Base-by-base conservation (phyloP, 1,140 invertebrate genomes). In the Drosophila bocqueti region DNA sequence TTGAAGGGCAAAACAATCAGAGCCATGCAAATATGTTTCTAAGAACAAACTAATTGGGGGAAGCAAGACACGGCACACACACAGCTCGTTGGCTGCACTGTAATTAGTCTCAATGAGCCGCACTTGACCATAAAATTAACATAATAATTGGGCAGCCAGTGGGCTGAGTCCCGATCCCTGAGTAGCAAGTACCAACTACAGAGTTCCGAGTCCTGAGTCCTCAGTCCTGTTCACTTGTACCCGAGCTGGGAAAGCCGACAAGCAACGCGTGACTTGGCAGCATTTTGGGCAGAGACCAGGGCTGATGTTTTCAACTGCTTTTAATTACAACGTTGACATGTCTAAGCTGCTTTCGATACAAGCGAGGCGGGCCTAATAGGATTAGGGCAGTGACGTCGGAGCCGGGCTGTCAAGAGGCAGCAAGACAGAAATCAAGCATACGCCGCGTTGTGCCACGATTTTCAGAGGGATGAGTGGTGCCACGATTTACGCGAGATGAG, bases 301-400 rank as follows among this genome's bases (percentile, higher is more conserved):
- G 46, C 64, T 80, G 83, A 89, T 89, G 84, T 89, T 83, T 89
- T 89, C 81, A 75, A 81, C 78, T 84, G 84, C 81, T 89, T 87
- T 89, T 87, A 87, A 87, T 87, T 87, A 87, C 84, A 81, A 79
- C 84, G 85, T 84, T 87, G 84, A 87, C 84, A 87, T 89, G 72
- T 89, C 81, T 89, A 87, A 87, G 84, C 84, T 81, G 84, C 84
- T 87, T 83, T 84, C 84, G 81, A 87, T 87, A 89, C 76, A 89
- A 87, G 78, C 83, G 57, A 60, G 65, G 65, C 76, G 72, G 65
- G 71, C 60, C 80, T 87, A 89, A 87, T 87, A 84, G 77, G 84
- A 89, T 87, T 87, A 84, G 79, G 79, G 60, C 58, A 31, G 29
- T 80, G 76, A 55, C 76, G 58, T 63, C 52, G 80, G 36, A 54